Percentiles rank a stretch among this genome's conserved stretches.
Evolutionary conservation across 1,140 invertebrate genomes (phyloP).

Genomic region (Eriocheir sinensis): DNA sequence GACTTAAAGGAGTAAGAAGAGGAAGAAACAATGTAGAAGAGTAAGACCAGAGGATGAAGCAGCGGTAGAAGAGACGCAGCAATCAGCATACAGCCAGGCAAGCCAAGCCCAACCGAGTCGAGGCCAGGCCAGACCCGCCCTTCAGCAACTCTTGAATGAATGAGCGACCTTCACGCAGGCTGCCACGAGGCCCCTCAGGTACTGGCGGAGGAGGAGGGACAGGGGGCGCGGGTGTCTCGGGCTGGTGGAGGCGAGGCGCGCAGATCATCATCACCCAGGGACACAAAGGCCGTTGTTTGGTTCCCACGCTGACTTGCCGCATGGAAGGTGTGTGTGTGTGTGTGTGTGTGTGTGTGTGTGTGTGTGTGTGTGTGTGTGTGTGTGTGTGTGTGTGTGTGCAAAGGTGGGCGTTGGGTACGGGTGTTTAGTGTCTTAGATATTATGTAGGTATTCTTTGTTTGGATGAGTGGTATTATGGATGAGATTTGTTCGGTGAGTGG

Average conservation of each 20-base stretch:
- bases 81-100: background rate
- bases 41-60: no score
- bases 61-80: no score
- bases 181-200: background rate
- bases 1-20: background rate
- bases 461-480: no score
- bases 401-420: no score
- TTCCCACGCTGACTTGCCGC: background rate
- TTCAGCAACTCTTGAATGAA: conserved; percentile 39
- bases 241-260: background rate
- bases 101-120: no score
- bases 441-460: no score
- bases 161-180: conserved; percentile 56
- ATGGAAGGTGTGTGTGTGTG: background rate
- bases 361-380: background rate
- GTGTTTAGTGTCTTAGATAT: no score
- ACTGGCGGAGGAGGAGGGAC: conserved; percentile 29
- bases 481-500: no score
- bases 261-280: conserved; percentile 35
- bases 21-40: no score
- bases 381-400: no score
- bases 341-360: background rate
- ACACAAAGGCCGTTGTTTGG: conserved; percentile 32
- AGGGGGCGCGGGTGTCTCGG: conserved; percentile 18
- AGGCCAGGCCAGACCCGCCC: conserved; percentile 42